These are phyloP conservation scores for Thereva nobilitata DNA, from an alignment of 2,888 invertebrate genomes.

Conservation along the genomic window DNA sequence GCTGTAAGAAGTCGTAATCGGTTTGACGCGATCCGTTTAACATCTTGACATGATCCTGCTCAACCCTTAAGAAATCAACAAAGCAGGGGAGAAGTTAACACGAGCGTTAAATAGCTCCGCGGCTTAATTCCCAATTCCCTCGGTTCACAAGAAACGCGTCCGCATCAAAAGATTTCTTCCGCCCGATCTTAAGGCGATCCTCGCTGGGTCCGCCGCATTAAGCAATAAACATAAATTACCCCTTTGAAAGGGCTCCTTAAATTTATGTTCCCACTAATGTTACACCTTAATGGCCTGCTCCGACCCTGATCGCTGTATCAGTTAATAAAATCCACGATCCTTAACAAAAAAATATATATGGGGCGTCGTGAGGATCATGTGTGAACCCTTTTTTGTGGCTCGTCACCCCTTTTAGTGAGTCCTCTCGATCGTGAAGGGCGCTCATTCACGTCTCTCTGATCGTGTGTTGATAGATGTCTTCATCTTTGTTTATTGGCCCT, in stretches of 20 bases:
- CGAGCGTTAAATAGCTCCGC: conserved; percentile 1
- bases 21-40: conserved; percentile 40
- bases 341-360: conserved; percentile 12
- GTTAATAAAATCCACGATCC: conserved; percentile 26
- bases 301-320: conserved; percentile 23
- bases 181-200: conserved; percentile 1
- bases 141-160: conserved; percentile 6
- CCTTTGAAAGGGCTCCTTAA: conserved; percentile 21
- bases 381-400: conserved; percentile 36
- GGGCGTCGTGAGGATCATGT: conserved; percentile 30
- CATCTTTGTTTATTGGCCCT: conserved; percentile 31
- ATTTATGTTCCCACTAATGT: conserved; percentile 39
- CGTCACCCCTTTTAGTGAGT: conserved; percentile 16
- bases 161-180: conserved; percentile 12
- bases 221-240: conserved; percentile 30
- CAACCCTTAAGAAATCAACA: conserved; percentile 28
- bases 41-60: conserved; percentile 29
- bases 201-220: conserved; percentile 20
- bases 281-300: conserved; percentile 38
- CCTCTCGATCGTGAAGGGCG: conserved; percentile 22
- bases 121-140: conserved; percentile 12
- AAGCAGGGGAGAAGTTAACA: conserved; percentile 11
- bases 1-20: conserved; percentile 39
- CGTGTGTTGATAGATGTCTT: conserved; percentile 34
- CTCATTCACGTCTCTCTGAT: conserved; percentile 32